Evolutionary conservation across 2,888 invertebrate species (phyloP).

Genomic region (Alcis repandata): DNA sequence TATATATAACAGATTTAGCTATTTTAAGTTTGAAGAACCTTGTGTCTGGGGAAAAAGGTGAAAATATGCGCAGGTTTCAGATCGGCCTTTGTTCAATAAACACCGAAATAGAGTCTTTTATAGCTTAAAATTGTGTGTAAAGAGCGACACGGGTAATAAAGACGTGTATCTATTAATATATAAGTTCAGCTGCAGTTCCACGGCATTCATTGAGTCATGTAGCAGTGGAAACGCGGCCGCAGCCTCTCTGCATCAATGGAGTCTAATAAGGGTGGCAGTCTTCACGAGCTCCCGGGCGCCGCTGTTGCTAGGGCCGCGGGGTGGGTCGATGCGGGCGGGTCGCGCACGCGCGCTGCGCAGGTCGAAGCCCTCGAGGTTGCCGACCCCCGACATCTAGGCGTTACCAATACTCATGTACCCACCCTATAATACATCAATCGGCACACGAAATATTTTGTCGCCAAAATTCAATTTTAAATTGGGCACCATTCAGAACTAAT

Average conservation of each 20-base stretch:
- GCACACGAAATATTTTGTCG: conserved; percentile 32
- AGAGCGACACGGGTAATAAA: background rate
- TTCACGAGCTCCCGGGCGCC: conserved; percentile 29
- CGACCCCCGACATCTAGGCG: conserved; percentile 76
- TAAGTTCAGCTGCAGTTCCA: background rate
- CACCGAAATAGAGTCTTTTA: too few species aligned
- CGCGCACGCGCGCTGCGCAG: conserved; percentile 77
- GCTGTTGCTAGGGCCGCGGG: conserved; percentile 48
- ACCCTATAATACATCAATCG: conserved; percentile 49
- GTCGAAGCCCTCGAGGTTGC: conserved; percentile 82
- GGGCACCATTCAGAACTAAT: too few species aligned
- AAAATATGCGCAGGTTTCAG: too few species aligned
- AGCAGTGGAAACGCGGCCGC: background rate
- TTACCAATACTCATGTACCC: conserved; percentile 60
- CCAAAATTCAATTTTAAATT: conserved; percentile 10
- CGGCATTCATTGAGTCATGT: background rate
- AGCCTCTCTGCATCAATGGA: background rate
- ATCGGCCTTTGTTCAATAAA: too few species aligned
- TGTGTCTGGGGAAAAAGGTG: too few species aligned
- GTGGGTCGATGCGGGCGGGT: conserved; percentile 75
- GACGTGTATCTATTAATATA: too few species aligned
- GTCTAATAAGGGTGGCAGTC: conserved; percentile 46
- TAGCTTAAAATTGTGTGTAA: background rate
- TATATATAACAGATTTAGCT: too few species aligned
- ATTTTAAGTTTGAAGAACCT: too few species aligned